Conservation (phyloP, 2,797 vertebrate species). For the Sciaenops ocellatus region DNA sequence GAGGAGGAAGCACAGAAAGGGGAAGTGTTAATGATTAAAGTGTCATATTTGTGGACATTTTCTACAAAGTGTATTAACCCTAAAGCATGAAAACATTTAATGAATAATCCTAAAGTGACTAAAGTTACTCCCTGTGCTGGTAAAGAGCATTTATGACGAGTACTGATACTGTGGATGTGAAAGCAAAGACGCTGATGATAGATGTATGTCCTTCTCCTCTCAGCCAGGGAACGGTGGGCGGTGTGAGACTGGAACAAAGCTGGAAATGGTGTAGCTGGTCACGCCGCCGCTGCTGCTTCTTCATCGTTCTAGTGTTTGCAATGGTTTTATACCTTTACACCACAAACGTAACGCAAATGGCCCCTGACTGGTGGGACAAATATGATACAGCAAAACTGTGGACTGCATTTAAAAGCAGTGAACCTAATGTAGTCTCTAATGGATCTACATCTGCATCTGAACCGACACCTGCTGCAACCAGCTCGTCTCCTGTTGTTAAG, state of each 20-base stretch:
- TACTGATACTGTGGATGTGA: no score
- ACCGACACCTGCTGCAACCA: no score
- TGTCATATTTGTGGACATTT: no score
- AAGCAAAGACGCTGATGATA: neutral
- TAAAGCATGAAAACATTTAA: no score
- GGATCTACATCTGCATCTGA: no score
- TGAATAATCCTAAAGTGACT: no score
- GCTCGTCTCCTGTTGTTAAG: accelerated
- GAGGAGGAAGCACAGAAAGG: no score
- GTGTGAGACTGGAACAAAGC: neutral
- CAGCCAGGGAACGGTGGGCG: conserved; percentile 14
- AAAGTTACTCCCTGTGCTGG: no score
- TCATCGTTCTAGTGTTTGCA: conserved; percentile 38
- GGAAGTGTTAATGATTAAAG: no score
- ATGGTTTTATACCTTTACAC: conserved; percentile 36
- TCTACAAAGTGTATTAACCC: no score
- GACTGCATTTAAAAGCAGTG: neutral
- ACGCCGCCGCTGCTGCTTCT: neutral
- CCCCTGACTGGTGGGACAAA: neutral
- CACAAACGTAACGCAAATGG: neutral
- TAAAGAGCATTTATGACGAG: no score
- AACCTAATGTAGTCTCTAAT: accelerated
- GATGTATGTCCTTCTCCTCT: neutral
- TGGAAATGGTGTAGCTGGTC: neutral
- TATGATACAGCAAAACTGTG: neutral